Base-by-base conservation (phyloP, 1,140 invertebrate species). In the Drusus annulatus region DNA sequence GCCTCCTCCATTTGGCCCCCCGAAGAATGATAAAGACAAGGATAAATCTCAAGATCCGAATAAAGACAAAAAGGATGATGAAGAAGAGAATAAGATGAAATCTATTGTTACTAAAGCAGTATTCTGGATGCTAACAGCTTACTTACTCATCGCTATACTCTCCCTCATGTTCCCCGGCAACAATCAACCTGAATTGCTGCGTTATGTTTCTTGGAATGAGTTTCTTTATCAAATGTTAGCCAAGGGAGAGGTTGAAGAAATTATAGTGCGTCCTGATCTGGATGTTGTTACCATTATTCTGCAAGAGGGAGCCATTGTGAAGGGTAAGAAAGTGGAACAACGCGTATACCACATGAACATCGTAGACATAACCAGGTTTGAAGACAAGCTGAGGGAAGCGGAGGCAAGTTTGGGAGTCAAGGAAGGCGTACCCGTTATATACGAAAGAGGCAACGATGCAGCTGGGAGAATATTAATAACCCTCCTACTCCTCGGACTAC, bases 141-240 rank as follows among this genome's bases (percentile, higher is more conserved):
- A 94, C 84, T 91, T 95, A 86, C 88, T 95, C 56, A 92, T 95
- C 50, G 91, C 93, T 50, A 88, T 94, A 51, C 90, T 95, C 73
- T 94, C 94, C 7, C 85, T 94, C 10, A 84, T 95, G 25, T 93
- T 95, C 79, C 93, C 94, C 1, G 92, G 91, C 28, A 93, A 92
- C 60, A 94, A 93, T 85, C 92, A 94, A 82, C 94, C 93, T 83
- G 95, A 96, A 89, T 93, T 94, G 86, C 60, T 74, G 6, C 85
- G 92, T 54, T 96, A 95, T 88, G 94, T 98, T 21, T 97, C 96
- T 0, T 98, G 97, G 97, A 96, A 98, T 90, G 97, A 98, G 90
- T 98, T 98, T 91, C 91, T 97, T 1, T 94, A 98, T 87, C 94
- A 97, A 76, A 97, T 98, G 95, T 87, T 98, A 58, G 93, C 94